Percentiles rank a stretch among this genome's conserved stretches.
phyloP scores from a whole-genome alignment of 2,797 vertebrate species.

The Urosaurus nigricauda region DNA sequence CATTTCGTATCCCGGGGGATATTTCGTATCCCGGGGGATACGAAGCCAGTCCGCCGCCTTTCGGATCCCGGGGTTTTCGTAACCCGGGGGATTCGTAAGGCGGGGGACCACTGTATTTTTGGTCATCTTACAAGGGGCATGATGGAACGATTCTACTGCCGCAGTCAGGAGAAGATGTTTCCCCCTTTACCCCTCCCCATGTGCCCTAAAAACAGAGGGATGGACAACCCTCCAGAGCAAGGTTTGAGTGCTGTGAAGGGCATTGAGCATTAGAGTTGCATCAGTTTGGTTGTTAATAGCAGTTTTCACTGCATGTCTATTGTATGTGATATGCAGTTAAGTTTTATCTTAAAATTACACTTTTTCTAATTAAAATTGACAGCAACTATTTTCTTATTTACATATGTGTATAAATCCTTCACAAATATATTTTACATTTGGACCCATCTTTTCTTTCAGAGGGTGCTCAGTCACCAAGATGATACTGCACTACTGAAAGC shows the following conservation, averaged over 20 bases:
- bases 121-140: not conserved
- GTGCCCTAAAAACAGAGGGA: not conserved
- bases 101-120: not conserved
- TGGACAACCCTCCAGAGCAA: not conserved
- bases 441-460: conserved; percentile 77
- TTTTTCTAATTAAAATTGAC: not conserved
- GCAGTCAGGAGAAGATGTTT: no score
- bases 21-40: no score
- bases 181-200: no score
- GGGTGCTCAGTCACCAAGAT: conserved; percentile 96
- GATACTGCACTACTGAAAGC: conserved; percentile 96
- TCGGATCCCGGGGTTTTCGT: no score
- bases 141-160: no score
- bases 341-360: not conserved
- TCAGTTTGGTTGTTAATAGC: not conserved
- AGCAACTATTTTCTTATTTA: not conserved
- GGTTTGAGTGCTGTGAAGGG: not conserved
- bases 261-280: not conserved
- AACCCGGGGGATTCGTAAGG: no score
- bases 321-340: not conserved
- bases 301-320: not conserved
- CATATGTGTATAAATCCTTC: not conserved
- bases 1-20: no score
- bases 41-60: no score
- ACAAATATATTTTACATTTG: conserved; percentile 52